A percentile compares a stretch with the other conserved stretches of the same genome.
Evolutionary conservation across 2,797 vertebrate genomes (phyloP).

Genomic region (Periophthalmus magnuspinnatus): DNA sequence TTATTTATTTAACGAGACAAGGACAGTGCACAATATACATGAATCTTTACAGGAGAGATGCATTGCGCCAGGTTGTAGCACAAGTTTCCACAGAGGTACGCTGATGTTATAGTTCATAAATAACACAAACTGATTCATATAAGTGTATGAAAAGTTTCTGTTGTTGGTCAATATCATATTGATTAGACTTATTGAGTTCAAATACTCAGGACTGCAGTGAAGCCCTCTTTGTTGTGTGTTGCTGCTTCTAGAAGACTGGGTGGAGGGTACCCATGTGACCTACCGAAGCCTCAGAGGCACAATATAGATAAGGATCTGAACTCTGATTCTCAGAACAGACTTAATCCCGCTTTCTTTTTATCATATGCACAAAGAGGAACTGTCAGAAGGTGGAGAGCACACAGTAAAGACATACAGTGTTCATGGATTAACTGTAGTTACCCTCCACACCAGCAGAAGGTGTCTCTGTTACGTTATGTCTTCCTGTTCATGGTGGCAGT

Average conservation of each 20-base stretch:
- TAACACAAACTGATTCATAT: too few relatives aligned
- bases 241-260: constrained; percentile 5
- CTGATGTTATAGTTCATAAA: too few relatives aligned
- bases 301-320: constrained; percentile 23
- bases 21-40: too few relatives aligned
- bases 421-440: constrained; percentile 21
- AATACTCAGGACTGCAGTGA: not conserved
- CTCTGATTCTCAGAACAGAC: too few relatives aligned
- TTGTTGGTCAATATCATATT: not conserved
- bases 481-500: too few relatives aligned
- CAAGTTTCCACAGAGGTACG: too few relatives aligned
- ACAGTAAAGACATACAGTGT: constrained; percentile 2
- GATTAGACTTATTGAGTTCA: not conserved
- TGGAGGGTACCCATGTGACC: constrained; percentile 7
- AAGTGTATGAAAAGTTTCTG: not conserved
- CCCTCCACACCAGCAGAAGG: not conserved
- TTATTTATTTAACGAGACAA: too few relatives aligned
- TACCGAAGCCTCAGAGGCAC: not conserved
- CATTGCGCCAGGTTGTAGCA: too few relatives aligned
- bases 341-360: too few relatives aligned
- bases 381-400: not conserved
- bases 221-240: constrained; percentile 1
- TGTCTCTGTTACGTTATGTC: too few relatives aligned
- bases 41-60: too few relatives aligned
- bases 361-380: too few relatives aligned